These are phyloP conservation scores for Sinocyclocheilus maitianheensis DNA, from an alignment of 2,113 vertebrate species.

Conservation along the genomic window DNA sequence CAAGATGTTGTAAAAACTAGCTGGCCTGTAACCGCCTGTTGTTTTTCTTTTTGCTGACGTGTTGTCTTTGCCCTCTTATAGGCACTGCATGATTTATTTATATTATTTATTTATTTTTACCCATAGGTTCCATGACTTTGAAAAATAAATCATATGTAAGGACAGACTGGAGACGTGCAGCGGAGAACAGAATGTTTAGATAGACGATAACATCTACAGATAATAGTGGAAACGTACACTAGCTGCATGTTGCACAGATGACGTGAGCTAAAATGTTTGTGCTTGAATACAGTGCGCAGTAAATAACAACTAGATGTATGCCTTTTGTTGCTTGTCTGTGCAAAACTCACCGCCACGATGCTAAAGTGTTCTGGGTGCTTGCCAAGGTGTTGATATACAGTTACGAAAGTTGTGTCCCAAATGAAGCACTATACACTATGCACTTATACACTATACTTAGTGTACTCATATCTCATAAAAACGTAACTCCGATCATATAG, in stretches of 20 bases:
- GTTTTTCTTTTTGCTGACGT: constrained; percentile 15
- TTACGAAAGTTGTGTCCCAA: too few species aligned
- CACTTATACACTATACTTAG: too few species aligned
- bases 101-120: constrained; percentile 6
- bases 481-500: neutral
- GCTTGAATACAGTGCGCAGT: neutral
- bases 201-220: neutral
- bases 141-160: constrained; percentile 3
- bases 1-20: constrained; percentile 3
- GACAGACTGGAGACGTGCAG: neutral
- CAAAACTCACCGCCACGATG: neutral
- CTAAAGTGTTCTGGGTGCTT: neutral
- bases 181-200: neutral
- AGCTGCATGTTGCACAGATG: neutral
- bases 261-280: neutral
- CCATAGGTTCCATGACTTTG: constrained; percentile 20
- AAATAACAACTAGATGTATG: neutral
- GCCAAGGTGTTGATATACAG: neutral
- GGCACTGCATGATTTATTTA: constrained; percentile 10
- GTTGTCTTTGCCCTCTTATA: neutral
- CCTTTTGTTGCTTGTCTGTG: neutral
- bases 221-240: neutral
- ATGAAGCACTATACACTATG: neutral
- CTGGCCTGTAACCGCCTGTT: constrained; percentile 2
- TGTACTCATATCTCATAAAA: neutral